Conservation (phyloP, 2,797 vertebrate genomes). For the Argyrosomus regius region DNA sequence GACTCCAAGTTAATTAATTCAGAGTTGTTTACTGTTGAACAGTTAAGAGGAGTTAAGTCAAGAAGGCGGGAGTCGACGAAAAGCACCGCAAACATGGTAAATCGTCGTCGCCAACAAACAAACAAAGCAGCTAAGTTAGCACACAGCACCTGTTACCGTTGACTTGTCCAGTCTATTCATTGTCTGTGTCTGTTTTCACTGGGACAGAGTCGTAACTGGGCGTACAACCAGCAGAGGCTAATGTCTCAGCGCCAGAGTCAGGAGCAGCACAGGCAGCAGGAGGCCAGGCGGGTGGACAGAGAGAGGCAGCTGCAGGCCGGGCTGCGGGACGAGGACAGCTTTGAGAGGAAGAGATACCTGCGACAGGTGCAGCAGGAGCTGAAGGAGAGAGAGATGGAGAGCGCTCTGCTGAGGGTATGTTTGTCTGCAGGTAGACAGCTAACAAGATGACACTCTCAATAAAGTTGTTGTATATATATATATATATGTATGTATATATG, state of each 20-base stretch:
- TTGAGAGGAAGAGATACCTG: slow-evolving; percentile 78
- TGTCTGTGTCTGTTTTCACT: slow-evolving; percentile 5
- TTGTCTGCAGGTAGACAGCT: not conserved
- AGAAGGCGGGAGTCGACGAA: not conserved
- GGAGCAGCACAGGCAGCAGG: slow-evolving; percentile 78
- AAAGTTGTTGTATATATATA: not conserved
- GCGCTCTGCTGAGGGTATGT: slow-evolving; percentile 80
- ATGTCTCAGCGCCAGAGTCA: slow-evolving; percentile 60
- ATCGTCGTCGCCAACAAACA: not conserved
- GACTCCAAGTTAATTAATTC: accelerated
- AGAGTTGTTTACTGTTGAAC: not conserved
- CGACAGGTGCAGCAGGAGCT: slow-evolving; percentile 84
- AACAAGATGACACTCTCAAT: not conserved
- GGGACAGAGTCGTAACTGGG: slow-evolving; percentile 65
- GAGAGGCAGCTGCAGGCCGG: slow-evolving; percentile 73
- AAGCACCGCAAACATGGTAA: slow-evolving; percentile 62
- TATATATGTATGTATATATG: too few species aligned
- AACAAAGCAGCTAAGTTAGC: not conserved
- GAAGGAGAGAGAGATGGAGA: slow-evolving; percentile 85
- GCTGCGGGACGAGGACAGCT: slow-evolving; percentile 76
- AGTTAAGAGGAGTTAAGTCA: not conserved
- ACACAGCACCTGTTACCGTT: not conserved
- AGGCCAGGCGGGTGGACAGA: slow-evolving; percentile 59
- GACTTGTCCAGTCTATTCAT: not conserved
- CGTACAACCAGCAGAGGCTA: slow-evolving; percentile 70